phyloP scores from a whole-genome alignment of 1,140 invertebrate species.

The Mizuhopecten yessoensis region DNA sequence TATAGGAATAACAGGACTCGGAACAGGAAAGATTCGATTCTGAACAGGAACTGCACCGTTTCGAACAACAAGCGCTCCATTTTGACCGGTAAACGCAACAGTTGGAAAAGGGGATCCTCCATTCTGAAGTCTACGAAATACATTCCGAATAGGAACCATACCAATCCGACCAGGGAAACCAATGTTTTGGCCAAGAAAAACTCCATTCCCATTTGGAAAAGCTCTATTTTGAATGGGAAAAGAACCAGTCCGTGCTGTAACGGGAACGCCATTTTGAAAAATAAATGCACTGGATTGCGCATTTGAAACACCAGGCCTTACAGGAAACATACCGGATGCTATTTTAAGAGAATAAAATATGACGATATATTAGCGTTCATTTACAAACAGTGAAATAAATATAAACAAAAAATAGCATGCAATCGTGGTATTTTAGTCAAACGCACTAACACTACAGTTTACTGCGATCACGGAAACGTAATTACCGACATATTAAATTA shows the following conservation, averaged over 20 bases:
- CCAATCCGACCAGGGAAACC: not conserved
- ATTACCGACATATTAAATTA: too few relatives aligned
- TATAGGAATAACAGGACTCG: not conserved
- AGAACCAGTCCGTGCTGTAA: not conserved
- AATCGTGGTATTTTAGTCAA: too few relatives aligned
- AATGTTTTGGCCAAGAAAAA: not conserved
- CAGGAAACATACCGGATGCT: not conserved
- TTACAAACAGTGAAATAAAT: too few relatives aligned
- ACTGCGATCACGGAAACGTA: too few relatives aligned
- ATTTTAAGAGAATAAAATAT: conserved; percentile 3
- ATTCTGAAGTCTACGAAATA: not conserved
- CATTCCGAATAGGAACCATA: not conserved
- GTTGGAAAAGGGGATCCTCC: not conserved
- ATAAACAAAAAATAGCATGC: too few relatives aligned
- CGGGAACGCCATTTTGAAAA: not conserved
- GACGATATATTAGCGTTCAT: not conserved
- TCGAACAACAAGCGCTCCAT: not conserved
- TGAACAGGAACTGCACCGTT: not conserved
- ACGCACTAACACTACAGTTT: too few relatives aligned
- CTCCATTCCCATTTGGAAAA: not conserved
- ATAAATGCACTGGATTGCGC: not conserved
- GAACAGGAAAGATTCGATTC: not conserved
- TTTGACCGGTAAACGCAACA: not conserved
- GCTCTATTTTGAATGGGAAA: not conserved
- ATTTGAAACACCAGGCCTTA: not conserved